phyloP scores from a whole-genome alignment of 2,888 invertebrate species.

The Agonopterix heracliana region DNA sequence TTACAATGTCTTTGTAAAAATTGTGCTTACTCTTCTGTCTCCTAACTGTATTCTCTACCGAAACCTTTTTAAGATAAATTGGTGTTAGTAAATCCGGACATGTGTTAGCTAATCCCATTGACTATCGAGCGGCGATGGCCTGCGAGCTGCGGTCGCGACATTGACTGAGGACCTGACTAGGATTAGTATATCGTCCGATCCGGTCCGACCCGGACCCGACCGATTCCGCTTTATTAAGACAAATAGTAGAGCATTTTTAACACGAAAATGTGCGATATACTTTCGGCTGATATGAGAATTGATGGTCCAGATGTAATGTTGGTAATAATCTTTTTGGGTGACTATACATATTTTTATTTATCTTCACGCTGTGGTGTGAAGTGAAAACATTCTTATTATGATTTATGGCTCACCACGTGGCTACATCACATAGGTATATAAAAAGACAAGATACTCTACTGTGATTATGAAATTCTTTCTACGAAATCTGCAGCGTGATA shows the following conservation, averaged over 20 bases:
- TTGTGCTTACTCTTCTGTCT: no score
- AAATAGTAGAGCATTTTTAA: slow-evolving; percentile 54
- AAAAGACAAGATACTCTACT: no score
- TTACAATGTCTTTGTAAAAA: no score
- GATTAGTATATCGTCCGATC: slow-evolving; percentile 37
- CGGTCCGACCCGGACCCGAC: slow-evolving; percentile 29
- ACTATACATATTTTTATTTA: not conserved
- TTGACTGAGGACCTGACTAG: slow-evolving; percentile 44
- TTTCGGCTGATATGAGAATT: slow-evolving; percentile 7
- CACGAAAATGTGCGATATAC: slow-evolving; percentile 32
- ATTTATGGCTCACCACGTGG: no score
- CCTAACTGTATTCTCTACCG: no score
- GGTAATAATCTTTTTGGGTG: not conserved
- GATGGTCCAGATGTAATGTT: not conserved
- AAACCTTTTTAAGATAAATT: no score
- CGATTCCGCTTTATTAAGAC: slow-evolving; percentile 51
- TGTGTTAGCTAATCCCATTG: slow-evolving; percentile 43
- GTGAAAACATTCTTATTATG: no score
- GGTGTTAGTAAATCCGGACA: slow-evolving; percentile 18
- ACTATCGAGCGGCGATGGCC: slow-evolving; percentile 28
- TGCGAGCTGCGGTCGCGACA: slow-evolving; percentile 30
- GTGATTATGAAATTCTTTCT: no score
- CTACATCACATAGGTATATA: no score
- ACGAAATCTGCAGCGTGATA: no score
- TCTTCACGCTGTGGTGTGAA: no score